These are phyloP conservation scores for Malurus cyaneus DNA, from an alignment of 2,113 vertebrate genomes.

Conservation along the genomic window DNA sequence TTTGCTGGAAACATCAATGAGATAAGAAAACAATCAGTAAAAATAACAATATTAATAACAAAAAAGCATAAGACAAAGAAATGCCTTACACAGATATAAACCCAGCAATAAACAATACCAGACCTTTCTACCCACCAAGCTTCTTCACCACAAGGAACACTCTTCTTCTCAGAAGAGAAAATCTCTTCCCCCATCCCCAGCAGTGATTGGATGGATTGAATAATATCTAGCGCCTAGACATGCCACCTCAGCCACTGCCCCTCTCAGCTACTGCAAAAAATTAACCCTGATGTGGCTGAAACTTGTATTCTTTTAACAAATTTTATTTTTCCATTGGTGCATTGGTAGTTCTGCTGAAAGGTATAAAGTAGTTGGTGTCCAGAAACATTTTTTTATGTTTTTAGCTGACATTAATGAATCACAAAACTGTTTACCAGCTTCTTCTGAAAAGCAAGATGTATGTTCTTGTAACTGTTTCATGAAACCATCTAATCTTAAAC, in stretches of 20 bases:
- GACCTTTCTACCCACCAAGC: too few relatives aligned
- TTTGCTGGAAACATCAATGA: background rate
- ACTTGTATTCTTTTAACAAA: background rate
- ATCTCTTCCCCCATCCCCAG: too few relatives aligned
- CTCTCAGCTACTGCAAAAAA: background rate
- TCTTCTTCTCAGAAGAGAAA: background rate
- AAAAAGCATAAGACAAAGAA: background rate
- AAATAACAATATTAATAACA: background rate
- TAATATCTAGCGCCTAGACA: background rate
- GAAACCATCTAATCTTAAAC: background rate
- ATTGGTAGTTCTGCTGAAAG: background rate
- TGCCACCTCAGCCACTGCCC: background rate
- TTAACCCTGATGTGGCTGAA: background rate
- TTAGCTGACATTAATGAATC: background rate
- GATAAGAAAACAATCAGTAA: background rate
- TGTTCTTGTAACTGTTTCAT: background rate
- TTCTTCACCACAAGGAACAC: background rate
- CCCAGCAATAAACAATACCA: background rate
- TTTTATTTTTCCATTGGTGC: too few relatives aligned
- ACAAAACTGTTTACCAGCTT: rapidly evolving
- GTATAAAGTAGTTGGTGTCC: background rate
- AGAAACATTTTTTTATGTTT: background rate
- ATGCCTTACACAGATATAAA: background rate
- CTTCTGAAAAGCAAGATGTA: background rate
- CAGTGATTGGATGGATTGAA: background rate